phyloP scores from a whole-genome alignment of 2,113 vertebrate genomes.

The Spea bombifrons region DNA sequence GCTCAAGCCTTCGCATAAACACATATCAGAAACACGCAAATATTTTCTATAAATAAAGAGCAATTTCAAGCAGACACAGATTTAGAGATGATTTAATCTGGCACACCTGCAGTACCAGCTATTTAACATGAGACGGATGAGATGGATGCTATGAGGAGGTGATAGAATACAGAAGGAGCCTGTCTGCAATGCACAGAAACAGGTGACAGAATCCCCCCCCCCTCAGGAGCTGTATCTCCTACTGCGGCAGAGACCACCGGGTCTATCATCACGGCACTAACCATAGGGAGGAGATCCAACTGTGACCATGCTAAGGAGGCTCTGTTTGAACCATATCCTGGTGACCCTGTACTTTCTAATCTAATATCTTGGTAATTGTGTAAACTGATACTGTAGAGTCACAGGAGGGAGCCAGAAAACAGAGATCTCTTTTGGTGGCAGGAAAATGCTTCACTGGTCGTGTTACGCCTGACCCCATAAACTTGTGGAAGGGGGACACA shows the following conservation, averaged over 20 bases:
- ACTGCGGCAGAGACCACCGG: neutral
- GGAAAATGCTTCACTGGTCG: too few relatives aligned
- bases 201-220: neutral
- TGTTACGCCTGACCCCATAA: too few relatives aligned
- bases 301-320: too few relatives aligned
- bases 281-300: too few relatives aligned
- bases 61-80: slow-evolving; percentile 51
- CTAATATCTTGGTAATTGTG: too few relatives aligned
- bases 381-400: too few relatives aligned
- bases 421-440: too few relatives aligned
- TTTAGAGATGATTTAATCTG: neutral
- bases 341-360: too few relatives aligned
- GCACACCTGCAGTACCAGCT: slow-evolving; percentile 38
- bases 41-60: slow-evolving; percentile 59
- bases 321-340: too few relatives aligned
- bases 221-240: neutral
- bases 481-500: too few relatives aligned
- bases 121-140: slow-evolving; percentile 1
- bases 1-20: slow-evolving; percentile 54
- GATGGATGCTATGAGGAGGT: neutral
- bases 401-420: too few relatives aligned
- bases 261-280: neutral
- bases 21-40: slow-evolving; percentile 55
- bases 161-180: slow-evolving; percentile 8
- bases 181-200: neutral